phyloP scores from a whole-genome alignment of 2,113 vertebrate species.

The Podocnemis expansa region DNA sequence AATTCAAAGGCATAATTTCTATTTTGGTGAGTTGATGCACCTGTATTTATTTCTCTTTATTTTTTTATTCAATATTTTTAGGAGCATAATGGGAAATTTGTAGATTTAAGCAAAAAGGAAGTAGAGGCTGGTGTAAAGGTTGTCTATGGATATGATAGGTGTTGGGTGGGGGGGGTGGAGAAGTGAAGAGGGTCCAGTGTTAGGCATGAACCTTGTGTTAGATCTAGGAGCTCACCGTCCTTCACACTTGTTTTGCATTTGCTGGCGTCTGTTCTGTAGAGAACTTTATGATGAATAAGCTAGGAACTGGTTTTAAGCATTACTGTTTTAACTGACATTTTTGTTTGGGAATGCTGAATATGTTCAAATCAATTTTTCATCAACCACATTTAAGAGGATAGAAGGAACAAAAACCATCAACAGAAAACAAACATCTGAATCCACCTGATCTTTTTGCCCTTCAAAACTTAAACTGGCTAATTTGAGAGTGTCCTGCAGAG shows the following conservation, averaged over 20 bases:
- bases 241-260: background rate
- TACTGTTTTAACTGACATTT: background rate
- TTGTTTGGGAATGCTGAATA: background rate
- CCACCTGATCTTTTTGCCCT: background rate
- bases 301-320: background rate
- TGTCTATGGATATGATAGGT: background rate
- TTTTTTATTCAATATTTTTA: background rate
- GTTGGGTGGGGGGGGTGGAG: background rate
- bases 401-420: background rate
- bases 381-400: background rate
- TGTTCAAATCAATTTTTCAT: background rate
- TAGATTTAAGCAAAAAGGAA: background rate
- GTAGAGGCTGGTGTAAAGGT: background rate
- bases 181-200: background rate
- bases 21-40: constrained; percentile 87
- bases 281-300: background rate
- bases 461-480: background rate
- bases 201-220: background rate
- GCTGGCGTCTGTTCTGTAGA: background rate
- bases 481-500: background rate
- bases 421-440: background rate
- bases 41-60: background rate
- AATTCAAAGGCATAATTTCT: constrained; percentile 98
- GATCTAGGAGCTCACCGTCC: background rate
- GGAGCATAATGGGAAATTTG: background rate